Evolutionary conservation across 35 echinoderm and acorn worm species (phyloP).

Genomic region (Ophioderma brevispina): DNA sequence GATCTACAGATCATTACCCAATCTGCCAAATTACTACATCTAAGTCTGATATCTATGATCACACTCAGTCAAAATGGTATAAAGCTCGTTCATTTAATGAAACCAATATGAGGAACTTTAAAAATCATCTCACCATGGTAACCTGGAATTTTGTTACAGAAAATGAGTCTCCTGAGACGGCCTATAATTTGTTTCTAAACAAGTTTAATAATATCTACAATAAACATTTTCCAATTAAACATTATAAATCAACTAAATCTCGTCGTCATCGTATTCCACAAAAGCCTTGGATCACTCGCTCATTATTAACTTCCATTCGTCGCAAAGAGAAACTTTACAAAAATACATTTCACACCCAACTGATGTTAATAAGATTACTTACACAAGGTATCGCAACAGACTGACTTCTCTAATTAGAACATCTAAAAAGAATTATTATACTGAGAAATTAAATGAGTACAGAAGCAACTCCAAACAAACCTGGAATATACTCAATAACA

Average conservation of each 20-base stretch:
- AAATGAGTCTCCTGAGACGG: too few relatives aligned
- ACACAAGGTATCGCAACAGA: neutral
- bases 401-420: neutral
- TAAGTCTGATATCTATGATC: too few relatives aligned
- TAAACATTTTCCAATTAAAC: neutral
- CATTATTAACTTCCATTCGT: neutral
- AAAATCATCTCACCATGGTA: too few relatives aligned
- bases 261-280: neutral
- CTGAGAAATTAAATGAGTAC: too few relatives aligned
- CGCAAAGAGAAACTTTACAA: neutral
- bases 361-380: neutral
- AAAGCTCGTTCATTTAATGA: too few relatives aligned
- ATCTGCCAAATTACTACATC: too few relatives aligned
- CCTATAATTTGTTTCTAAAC: too few relatives aligned
- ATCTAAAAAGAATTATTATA: neutral
- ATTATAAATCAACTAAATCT: neutral
- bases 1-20: too few relatives aligned
- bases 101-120: too few relatives aligned
- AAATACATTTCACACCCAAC: neutral
- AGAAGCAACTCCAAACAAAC: too few relatives aligned
- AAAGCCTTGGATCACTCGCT: neutral
- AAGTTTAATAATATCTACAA: neutral
- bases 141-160: too few relatives aligned
- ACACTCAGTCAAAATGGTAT: too few relatives aligned
- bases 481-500: constrained; percentile 17